Percentiles rank a stretch among this genome's conserved stretches.
Conservation (phyloP, 2,797 vertebrate species). For the Harpagifer antarcticus region DNA sequence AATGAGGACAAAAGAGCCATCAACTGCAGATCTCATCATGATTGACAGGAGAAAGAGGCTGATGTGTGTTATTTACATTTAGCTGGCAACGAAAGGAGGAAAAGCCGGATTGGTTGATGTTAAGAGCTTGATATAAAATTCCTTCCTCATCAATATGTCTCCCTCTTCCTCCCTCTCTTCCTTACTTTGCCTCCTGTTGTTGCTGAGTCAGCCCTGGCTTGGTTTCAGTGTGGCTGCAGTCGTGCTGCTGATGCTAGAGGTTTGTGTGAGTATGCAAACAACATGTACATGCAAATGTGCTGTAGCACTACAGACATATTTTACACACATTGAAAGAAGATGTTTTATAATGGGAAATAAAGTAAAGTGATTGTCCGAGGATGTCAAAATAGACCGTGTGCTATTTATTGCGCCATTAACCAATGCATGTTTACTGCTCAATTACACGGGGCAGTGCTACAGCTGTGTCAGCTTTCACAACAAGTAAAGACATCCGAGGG, state of each 20-base stretch:
- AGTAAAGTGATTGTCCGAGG: not conserved
- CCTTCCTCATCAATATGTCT: not conserved
- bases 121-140: constrained; percentile 26
- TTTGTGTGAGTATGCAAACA: not conserved
- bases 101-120: not conserved
- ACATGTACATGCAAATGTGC: too few relatives aligned
- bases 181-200: constrained; percentile 8
- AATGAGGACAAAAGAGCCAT: constrained; percentile 6
- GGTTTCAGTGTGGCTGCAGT: constrained; percentile 21
- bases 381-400: not conserved
- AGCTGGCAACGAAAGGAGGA: not conserved
- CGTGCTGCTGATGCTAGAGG: constrained; percentile 15
- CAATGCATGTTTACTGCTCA: not conserved
- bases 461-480: not conserved
- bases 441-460: not conserved
- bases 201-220: constrained; percentile 49
- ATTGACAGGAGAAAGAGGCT: not conserved
- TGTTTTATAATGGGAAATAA: not conserved
- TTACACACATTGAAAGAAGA: not conserved
- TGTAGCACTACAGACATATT: too few relatives aligned
- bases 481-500: not conserved
- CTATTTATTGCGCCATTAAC: not conserved
- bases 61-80: constrained; percentile 19
- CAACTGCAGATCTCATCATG: constrained; percentile 6
- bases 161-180: not conserved